These are phyloP conservation scores for Cyanistes caeruleus DNA, from an alignment of 2,113 vertebrate species.

Conservation along the genomic window DNA sequence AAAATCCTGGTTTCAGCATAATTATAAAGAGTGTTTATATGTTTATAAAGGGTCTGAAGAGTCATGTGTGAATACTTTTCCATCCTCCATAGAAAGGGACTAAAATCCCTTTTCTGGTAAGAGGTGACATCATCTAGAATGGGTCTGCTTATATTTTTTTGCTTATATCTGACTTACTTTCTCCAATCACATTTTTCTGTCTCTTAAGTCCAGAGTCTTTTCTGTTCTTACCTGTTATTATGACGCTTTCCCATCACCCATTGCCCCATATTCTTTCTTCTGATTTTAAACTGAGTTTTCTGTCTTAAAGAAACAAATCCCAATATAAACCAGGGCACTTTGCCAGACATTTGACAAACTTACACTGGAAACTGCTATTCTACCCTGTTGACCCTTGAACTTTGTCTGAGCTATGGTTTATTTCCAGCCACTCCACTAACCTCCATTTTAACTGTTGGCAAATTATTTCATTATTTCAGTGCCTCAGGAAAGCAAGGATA, in stretches of 20 bases:
- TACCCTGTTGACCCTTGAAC: not conserved
- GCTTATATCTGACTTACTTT: not conserved
- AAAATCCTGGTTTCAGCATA: not conserved
- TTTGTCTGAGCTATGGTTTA: not conserved
- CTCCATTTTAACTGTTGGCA: not conserved
- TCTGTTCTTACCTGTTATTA: not conserved
- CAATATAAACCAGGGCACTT: not conserved
- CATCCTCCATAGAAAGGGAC: not conserved
- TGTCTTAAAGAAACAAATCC: not conserved
- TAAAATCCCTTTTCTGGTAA: not conserved
- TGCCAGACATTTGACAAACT: not conserved
- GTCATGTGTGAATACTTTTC: not conserved
- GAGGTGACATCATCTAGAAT: not conserved
- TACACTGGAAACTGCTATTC: not conserved
- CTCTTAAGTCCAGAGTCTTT: not conserved
- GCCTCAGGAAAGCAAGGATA: not conserved
- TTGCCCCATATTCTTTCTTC: not conserved
- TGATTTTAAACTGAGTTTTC: not conserved
- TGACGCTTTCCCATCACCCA: not conserved
- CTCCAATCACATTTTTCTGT: not conserved
- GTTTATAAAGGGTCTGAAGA: not conserved
- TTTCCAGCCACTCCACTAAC: not conserved
- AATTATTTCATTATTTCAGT: not conserved
- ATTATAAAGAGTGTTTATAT: not conserved
- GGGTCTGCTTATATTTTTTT: not conserved